Percentiles rank a stretch among this genome's conserved stretches.
These are phyloP conservation scores for Hippocampus zosterae DNA, from an alignment of 2,113 vertebrate genomes.

Conservation along the genomic window DNA sequence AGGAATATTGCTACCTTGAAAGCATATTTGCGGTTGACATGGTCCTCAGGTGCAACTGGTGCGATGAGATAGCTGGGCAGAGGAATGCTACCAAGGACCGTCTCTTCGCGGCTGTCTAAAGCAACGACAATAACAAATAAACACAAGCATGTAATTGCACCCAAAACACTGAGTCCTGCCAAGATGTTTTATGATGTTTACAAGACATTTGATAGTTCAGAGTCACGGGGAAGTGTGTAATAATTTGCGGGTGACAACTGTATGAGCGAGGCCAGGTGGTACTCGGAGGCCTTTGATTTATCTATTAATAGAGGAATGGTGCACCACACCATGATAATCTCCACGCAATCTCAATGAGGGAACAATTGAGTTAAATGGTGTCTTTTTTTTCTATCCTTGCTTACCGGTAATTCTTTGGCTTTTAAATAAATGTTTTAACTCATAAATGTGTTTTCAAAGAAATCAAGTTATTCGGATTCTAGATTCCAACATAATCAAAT, in stretches of 20 bases:
- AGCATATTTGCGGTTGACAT: constrained; percentile 93
- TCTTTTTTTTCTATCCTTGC: neutral
- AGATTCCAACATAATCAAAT: no score
- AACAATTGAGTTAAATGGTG: constrained; percentile 32
- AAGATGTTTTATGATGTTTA: constrained; percentile 26
- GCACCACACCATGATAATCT: constrained; percentile 32
- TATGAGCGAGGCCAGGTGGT: constrained; percentile 33
- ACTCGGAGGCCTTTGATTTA: constrained; percentile 39
- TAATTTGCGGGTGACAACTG: constrained; percentile 45
- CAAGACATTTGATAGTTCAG: constrained; percentile 23
- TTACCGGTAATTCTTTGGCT: neutral
- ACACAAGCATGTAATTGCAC: neutral
- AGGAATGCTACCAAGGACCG: constrained; percentile 93
- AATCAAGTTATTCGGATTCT: neutral
- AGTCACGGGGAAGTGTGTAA: constrained; percentile 31
- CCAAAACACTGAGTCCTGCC: constrained; percentile 23
- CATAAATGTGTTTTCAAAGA: neutral
- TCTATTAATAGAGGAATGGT: constrained; percentile 49
- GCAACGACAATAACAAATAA: constrained; percentile 17
- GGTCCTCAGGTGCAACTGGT: constrained; percentile 86
- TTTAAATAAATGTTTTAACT: neutral
- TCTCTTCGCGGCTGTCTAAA: constrained; percentile 94
- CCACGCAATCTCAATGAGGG: constrained; percentile 37
- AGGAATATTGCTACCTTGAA: constrained; percentile 84
- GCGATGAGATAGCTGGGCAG: constrained; percentile 90